A percentile compares a stretch with the other conserved stretches of the same genome.
Conservation (phyloP, 2,797 vertebrate species). For the Oreochromis grahami region DNA sequence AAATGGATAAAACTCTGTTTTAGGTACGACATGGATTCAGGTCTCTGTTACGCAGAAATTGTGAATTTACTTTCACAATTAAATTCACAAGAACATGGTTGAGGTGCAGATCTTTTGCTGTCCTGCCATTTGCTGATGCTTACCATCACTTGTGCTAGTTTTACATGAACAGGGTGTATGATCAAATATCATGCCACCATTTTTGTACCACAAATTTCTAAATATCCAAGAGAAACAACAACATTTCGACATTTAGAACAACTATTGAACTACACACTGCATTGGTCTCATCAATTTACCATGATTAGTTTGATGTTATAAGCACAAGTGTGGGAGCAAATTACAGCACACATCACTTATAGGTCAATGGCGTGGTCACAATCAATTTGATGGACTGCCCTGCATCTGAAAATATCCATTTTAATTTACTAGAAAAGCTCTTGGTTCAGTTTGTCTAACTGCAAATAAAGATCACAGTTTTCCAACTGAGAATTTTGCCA, state of each 20-base stretch:
- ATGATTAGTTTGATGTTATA: neutral
- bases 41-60: slow-evolving; percentile 51
- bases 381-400: neutral
- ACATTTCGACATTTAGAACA: neutral
- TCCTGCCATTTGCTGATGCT: neutral
- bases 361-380: neutral
- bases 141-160: neutral
- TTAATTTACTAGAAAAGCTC: neutral
- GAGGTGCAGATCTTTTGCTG: too few relatives aligned
- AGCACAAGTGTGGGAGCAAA: neutral
- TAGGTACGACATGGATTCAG: slow-evolving; percentile 49
- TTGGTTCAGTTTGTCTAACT: neutral
- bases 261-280: neutral
- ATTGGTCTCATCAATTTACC: neutral
- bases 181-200: neutral
- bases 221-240: neutral
- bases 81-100: too few relatives aligned
- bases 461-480: neutral
- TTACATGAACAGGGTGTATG: neutral
- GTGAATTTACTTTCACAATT: slow-evolving; percentile 47
- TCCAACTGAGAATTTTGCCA: neutral
- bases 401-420: neutral
- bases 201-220: neutral
- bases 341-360: neutral
- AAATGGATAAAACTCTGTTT: slow-evolving; percentile 58